Evolutionary conservation across 2,797 vertebrate genomes (phyloP).

Genomic region (Coranthus polyacanthus): DNA sequence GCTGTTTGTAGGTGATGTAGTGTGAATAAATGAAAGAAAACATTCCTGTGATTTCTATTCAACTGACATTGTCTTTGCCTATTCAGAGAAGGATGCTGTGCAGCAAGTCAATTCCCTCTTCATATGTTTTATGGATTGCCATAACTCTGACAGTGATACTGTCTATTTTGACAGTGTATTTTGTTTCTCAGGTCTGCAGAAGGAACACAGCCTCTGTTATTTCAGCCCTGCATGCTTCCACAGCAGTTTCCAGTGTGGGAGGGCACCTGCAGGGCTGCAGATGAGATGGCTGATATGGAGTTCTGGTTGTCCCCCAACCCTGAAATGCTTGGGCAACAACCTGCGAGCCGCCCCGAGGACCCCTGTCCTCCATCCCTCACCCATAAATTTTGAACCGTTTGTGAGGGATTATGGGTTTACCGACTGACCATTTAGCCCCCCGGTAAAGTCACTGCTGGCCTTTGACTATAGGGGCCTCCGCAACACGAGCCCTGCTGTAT

Average conservation of each 20-base stretch:
- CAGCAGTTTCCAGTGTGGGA: constrained; percentile 28
- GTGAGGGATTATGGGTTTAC: constrained; percentile 55
- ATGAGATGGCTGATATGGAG: constrained; percentile 67
- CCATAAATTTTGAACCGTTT: constrained; percentile 32
- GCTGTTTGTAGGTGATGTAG: constrained; percentile 23
- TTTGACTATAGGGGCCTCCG: constrained; percentile 46
- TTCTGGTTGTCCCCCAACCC: constrained; percentile 56
- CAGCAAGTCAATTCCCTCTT: constrained; percentile 31
- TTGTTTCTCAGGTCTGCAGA: constrained; percentile 42
- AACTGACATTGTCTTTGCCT: constrained; percentile 2
- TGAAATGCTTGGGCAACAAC: constrained; percentile 28
- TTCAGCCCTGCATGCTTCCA: constrained; percentile 48
- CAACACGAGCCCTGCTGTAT: constrained; percentile 41
- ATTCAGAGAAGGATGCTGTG: constrained; percentile 29
- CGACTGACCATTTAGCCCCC: constrained; percentile 36
- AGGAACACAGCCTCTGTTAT: constrained; percentile 45
- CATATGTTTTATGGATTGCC: constrained; percentile 65
- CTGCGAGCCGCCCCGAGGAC: constrained; percentile 6
- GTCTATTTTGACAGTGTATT: constrained; percentile 58
- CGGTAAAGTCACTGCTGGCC: constrained; percentile 19
- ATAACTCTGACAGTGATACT: constrained; percentile 56
- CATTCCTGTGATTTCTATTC: constrained; percentile 42
- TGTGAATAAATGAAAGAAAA: constrained; percentile 34
- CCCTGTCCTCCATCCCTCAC: constrained; percentile 16
- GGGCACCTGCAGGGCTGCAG: constrained; percentile 67